These are phyloP conservation scores for Trissolcus japonicus DNA, from an alignment of 2,888 invertebrate species.

Conservation along the genomic window DNA sequence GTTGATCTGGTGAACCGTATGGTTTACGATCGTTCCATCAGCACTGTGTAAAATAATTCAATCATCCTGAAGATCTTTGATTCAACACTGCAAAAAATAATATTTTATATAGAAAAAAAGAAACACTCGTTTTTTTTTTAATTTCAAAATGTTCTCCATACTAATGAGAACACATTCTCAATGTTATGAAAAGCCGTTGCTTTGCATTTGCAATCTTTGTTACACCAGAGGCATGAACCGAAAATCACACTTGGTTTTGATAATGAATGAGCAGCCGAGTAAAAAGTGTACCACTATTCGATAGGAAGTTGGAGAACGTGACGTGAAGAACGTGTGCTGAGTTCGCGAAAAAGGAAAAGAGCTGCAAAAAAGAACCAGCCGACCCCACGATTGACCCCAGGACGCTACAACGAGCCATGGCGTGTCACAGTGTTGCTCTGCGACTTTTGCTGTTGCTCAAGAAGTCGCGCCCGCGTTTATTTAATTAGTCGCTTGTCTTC, in stretches of 20 bases:
- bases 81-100: too few relatives aligned
- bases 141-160: too few relatives aligned
- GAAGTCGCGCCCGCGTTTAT: conserved; percentile 71
- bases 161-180: too few relatives aligned
- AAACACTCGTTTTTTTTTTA: too few relatives aligned
- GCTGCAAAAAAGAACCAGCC: conserved; percentile 56
- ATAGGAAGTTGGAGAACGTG: conserved; percentile 12
- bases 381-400: conserved; percentile 66
- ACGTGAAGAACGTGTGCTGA: conserved; percentile 36
- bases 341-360: conserved; percentile 36
- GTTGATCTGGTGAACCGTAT: not conserved
- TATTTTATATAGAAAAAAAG: too few relatives aligned
- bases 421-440: conserved; percentile 63
- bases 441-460: conserved; percentile 22
- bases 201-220: too few relatives aligned
- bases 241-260: conserved; percentile 3
- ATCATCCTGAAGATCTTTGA: too few relatives aligned
- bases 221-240: too few relatives aligned
- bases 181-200: too few relatives aligned
- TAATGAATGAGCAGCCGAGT: too few relatives aligned
- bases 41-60: too few relatives aligned
- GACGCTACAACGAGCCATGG: conserved; percentile 65
- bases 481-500: conserved; percentile 63
- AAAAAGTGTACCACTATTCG: too few relatives aligned
- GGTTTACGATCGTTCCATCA: not conserved